Base-by-base conservation (phyloP, 2,113 vertebrate genomes). In the Camelus bactrianus region DNA sequence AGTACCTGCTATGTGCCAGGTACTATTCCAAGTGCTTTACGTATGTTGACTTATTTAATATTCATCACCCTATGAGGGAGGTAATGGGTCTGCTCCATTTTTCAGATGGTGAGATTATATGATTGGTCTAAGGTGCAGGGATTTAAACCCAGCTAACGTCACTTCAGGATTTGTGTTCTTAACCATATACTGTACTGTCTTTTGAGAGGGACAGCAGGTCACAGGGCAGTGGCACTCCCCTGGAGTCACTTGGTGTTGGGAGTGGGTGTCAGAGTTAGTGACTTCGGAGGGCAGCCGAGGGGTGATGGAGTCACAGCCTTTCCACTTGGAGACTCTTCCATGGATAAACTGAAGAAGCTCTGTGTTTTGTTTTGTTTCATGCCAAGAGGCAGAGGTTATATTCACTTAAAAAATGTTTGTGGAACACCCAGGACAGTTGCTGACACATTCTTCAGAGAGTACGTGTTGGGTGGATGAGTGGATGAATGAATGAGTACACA, bases 101-200 rank as follows among this genome's bases (percentile, higher is more conserved):
- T 85, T 52, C 56, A 75, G 42, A 73, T 9, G 56, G 35, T 30
- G 76, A 90, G 30, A 22, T 22, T 73, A 26, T 38, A 58, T 54
- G 54, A 91, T 32, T 92, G 75, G 32, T 52, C 67, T 46, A 77
- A 56, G 50, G 56, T 42, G n/a, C 5, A 82, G 60, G 67, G 28
- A 58, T 93, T 65, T 96, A 83, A 94, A 54, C 16, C 52, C 70
- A 97, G 56, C 42, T 52, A 64, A 58, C 50, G 56, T 69, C 32
- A n/a, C 67, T 86, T 64, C 13, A 83, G 62, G 70, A 46, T 77
- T 19, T 65, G 7, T 86, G n/a, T 85, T 88, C 81, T 81, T 91
- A 79, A 73, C 8, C 6, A 14, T 5, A 5, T 38, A 22, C 73
- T 60, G 3, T 9, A 26, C 48, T 32, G 3, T 62, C 28, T 60